Base-by-base conservation (phyloP, 2,888 invertebrate species). In the Caenorhabditis doughertyi region DNA sequence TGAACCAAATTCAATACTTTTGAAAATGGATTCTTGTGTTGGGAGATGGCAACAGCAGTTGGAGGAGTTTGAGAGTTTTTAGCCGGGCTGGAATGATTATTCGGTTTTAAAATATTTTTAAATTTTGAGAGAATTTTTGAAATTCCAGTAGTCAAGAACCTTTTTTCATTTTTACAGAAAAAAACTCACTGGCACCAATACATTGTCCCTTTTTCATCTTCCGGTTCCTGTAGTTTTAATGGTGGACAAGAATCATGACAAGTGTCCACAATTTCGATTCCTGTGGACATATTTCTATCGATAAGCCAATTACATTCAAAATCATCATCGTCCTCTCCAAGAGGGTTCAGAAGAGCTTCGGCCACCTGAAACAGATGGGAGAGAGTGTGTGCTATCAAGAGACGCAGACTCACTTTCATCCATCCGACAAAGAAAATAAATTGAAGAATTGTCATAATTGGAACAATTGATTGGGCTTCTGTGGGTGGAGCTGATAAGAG, bases 261-360 rank as follows among this genome's bases (percentile, higher is more conserved):
- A n/a, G 77, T 77, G 62, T 77, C 77, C 8, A 77, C 77, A 13
- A 77, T 77, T 11, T 68, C 68, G n/a, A 67, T 56, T 9, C 84
- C 79, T 4, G 81, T 81, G 3, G 84, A 70, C 62, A 84, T 84
- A 47, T 84, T 84, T 65, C 83, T 82, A 23, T 84, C 84, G 51
- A 84, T 84, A 11, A 84, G 60, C 58, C 68, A 72, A 42, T 84
- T 82, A 42, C 79, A 81, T 47, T 89, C 89, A 21, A 89, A 76
- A 55, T 89, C 71, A 32, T 71, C 72, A 53, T 73, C 72, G 11
- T 73, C 89, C 51, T 88, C 88, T 23, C 89, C 89, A 18, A 89
- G 64, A 2, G 89, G 89, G 51, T 89, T 89, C 16, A 89, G 84
- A 32, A 89, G 72, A 7, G 88, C 87, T 51, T 89, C 89, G 9